Base-by-base conservation (phyloP, 2,797 vertebrate genomes). In the Crenichthys baileyi region DNA sequence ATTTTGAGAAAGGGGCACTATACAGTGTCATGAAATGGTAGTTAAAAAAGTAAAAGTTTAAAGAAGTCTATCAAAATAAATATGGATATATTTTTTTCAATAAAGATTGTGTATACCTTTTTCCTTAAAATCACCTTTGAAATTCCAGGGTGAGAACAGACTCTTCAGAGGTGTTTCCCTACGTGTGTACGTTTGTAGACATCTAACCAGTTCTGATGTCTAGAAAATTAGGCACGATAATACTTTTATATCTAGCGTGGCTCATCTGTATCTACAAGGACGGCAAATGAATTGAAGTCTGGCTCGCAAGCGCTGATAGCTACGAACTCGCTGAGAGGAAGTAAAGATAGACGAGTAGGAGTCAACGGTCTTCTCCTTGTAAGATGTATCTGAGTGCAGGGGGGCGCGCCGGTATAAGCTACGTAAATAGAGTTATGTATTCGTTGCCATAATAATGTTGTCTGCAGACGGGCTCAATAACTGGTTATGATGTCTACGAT, bases 171-270 rank as follows among this genome's bases (percentile, higher is more conserved):
- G 22, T 48, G 61, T 77, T 77, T 68, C 31, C 53, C 55, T 51
- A 73, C 67, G 20, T 1, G n/a, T n/a, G n/a, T n/a, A n/a, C n/a
- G n/a, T n/a, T 44, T 44, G 41, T 44, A 44, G 41, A 44, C 41
- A n/a, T n/a, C 56, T 0, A 79, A 83, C 89, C 39, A 0, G 79
- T 87, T 88, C 73, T 75, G 68, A 65, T 77, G 29, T 78, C 41
- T 11, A 36, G 31, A 72, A 36, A 36, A 65, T 58, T 73, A 70
- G 26, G 48, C 7, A 9, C 20, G 73, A 51, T 79, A 50, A 79
- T 20, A 72, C 55, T 36, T 63, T 36, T 36, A 63, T n/a, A n/a
- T n/a, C n/a, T n/a, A n/a, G n/a, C n/a, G 29, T 1, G 5, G 8
- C 70, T 39, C 71, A 41, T 72, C 71, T 26, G 4, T 39, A 31